Evolutionary conservation across 2,888 invertebrate genomes (phyloP).

Genomic region (Hanleya hanleyi): DNA sequence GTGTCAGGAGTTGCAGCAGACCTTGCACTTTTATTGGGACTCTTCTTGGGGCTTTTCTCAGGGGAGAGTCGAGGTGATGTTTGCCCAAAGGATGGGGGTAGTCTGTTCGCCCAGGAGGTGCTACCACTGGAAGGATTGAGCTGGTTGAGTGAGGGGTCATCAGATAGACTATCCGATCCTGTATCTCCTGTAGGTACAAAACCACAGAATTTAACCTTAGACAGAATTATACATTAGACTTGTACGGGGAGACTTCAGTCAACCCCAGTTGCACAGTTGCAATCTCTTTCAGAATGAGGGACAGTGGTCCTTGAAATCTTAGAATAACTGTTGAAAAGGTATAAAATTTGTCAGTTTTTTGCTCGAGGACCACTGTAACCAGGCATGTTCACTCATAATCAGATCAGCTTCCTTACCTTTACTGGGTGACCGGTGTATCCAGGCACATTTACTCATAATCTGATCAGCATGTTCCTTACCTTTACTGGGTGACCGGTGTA

Average conservation of each 20-base stretch:
- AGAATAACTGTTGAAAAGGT: no score
- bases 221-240: no score
- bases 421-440: conserved; percentile 44
- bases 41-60: conserved; percentile 38
- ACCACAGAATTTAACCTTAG: no score
- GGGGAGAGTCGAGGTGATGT: conserved; percentile 21
- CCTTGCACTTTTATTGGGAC: conserved; percentile 45
- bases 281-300: no score
- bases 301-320: no score
- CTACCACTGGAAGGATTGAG: conserved; percentile 44
- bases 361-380: no score
- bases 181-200: conserved; percentile 13
- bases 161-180: conserved; percentile 26
- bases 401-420: no score
- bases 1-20: conserved; percentile 45
- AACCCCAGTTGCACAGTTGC: no score
- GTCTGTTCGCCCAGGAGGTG: conserved; percentile 49
- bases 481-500: conserved; percentile 35
- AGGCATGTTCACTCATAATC: no score
- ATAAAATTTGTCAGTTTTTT: no score
- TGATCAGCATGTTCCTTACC: no score
- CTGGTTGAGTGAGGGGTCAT: conserved; percentile 42
- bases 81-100: conserved; percentile 55
- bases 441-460: conserved; percentile 60
- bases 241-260: no score